phyloP scores from a whole-genome alignment of 2,113 vertebrate species.

The Oncorhynchus tshawytscha region DNA sequence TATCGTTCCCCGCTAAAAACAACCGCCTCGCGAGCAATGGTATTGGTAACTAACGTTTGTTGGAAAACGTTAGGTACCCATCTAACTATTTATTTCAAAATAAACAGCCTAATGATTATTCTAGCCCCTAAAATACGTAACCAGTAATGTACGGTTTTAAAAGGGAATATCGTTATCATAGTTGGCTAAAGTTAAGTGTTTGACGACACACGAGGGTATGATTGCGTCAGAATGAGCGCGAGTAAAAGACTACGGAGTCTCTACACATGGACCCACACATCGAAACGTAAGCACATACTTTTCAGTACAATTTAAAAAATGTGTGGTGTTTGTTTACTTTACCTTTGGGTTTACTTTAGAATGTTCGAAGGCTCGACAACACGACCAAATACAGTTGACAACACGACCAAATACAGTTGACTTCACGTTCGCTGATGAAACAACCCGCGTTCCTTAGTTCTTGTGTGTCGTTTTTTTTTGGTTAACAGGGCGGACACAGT shows the following conservation, averaged over 20 bases:
- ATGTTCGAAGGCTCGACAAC: neutral
- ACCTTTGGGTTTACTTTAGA: neutral
- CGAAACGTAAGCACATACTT: neutral
- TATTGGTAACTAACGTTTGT: no score
- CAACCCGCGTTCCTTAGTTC: constrained; percentile 1
- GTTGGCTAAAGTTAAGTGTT: neutral
- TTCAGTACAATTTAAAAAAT: neutral
- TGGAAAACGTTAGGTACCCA: no score
- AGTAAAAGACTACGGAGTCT: neutral
- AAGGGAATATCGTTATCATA: neutral
- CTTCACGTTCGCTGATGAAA: constrained; percentile 34
- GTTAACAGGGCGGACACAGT: neutral
- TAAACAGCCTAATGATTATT: no score
- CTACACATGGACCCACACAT: neutral
- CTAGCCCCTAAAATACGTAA: no score
- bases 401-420: neutral
- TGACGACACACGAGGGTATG: constrained; percentile 22
- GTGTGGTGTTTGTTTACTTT: neutral
- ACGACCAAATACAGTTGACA: neutral
- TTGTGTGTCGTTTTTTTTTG: neutral
- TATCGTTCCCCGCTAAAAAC: no score
- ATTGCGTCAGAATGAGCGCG: constrained; percentile 53
- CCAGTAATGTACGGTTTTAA: no score
- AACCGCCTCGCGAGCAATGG: no score
- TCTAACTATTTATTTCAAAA: no score